Conservation (phyloP, 2,888 invertebrate genomes). For the Xestia ashworthii region DNA sequence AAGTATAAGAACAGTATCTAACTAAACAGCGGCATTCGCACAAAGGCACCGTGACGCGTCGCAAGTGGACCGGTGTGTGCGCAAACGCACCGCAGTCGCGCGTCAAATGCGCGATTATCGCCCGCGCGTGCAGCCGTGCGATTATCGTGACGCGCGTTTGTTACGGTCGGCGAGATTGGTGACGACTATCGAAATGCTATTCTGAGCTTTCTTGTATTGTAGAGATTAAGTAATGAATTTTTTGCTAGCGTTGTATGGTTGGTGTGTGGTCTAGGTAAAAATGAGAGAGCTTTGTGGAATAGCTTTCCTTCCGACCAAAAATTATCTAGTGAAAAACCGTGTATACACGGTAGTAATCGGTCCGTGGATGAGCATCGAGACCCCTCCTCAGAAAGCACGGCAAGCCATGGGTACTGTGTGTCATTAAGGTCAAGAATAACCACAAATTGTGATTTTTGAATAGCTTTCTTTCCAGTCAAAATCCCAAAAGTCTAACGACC, state of each 20-base stretch:
- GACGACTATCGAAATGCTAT: conserved; percentile 26
- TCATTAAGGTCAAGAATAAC: background rate
- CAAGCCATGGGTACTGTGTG: background rate
- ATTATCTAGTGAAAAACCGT: background rate
- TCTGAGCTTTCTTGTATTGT: conserved; percentile 8
- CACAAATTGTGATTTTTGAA: too few relatives aligned
- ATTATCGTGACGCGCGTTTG: conserved; percentile 68
- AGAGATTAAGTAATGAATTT: too few relatives aligned
- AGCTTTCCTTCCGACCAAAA: background rate
- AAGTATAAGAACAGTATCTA: conserved; percentile 69
- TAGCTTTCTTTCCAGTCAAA: background rate
- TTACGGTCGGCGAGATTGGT: conserved; percentile 52
- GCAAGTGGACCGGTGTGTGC: conserved; percentile 67
- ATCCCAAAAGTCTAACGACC: background rate
- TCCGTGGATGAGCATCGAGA: background rate
- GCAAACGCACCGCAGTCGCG: conserved; percentile 75
- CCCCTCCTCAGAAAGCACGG: background rate
- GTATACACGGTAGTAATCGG: background rate
- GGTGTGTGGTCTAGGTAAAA: background rate
- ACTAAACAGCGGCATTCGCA: conserved; percentile 55
- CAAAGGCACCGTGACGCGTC: conserved; percentile 73
- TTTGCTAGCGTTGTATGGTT: background rate
- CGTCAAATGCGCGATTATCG: conserved; percentile 73
- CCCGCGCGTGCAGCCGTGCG: conserved; percentile 51
- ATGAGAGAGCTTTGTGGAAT: too few relatives aligned